Evolutionary conservation across 2,797 vertebrate genomes (phyloP), one percentile per base, ranked within the genome.

Genomic region (Aplochiton taeniatus): DNA sequence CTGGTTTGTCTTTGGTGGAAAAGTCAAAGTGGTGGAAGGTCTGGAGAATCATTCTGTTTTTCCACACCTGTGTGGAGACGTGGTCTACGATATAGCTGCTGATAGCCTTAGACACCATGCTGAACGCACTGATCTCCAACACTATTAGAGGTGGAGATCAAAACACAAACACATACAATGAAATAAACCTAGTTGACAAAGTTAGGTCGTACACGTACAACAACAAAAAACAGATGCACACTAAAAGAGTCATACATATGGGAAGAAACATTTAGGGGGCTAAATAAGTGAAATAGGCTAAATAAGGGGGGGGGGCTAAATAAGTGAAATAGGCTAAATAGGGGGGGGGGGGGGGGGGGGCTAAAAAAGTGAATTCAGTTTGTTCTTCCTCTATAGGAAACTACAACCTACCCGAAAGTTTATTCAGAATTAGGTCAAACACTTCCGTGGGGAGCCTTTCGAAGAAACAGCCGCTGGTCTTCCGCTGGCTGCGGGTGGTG

Each of bases 21-120:
- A 79, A 73, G 61, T 83, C 72, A 17, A 61, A 46, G 65, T 55
- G 65, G 71, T 96, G 94, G 70, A 96, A 93, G 41, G 86, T 88
- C 58, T 91, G 89, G 66, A 78, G 66, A 69, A 96, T 88, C 56
- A 88, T 88, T 69, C 90, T 92, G 63, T 86, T 93, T 75, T 72
- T 93, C 92, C 94, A 95, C 48, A 90, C 69, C 11, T 86, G 46
- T 8, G 91, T 92, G 66, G 91, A 92, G 75, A 96, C 90, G 80
- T 95, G 94, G 77, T 87, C 76, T 62, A 92, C 61, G 41, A 96
- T 65, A 46, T 47, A 78, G 59, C 45, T 69, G 71, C 77, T 91
- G 75, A 95, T 83, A 61, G 87, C 77, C 85, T 96, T 97, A 47
- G 96, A 97, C 68, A 90, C 93, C 93, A 96, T 93, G 84, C 93